phyloP scores from a whole-genome alignment of 2,113 vertebrate species.

The Conger conger region DNA sequence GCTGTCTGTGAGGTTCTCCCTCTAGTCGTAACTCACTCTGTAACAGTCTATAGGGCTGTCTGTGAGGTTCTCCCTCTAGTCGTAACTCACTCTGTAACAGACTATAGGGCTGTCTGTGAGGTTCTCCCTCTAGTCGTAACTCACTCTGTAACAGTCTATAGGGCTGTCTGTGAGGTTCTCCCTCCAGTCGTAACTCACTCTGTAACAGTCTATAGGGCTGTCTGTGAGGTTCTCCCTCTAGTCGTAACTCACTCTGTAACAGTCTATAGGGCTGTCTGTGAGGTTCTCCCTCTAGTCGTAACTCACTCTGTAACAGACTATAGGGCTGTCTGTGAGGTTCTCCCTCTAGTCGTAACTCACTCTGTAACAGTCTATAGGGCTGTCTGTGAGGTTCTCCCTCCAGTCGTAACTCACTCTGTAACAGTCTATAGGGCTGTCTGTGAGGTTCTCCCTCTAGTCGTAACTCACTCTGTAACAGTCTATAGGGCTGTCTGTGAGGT shows the following conservation, averaged over 20 bases:
- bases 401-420: constrained; percentile 52
- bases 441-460: constrained; percentile 37
- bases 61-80: constrained; percentile 33
- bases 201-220: constrained; percentile 50
- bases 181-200: constrained; percentile 48
- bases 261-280: constrained; percentile 36
- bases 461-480: constrained; percentile 55
- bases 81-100: constrained; percentile 55
- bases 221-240: constrained; percentile 25
- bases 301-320: constrained; percentile 53
- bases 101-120: constrained; percentile 32
- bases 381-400: constrained; percentile 25
- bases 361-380: constrained; percentile 51
- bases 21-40: constrained; percentile 49
- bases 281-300: constrained; percentile 44
- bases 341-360: constrained; percentile 47
- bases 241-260: constrained; percentile 56
- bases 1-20: constrained; percentile 24
- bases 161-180: constrained; percentile 27
- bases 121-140: constrained; percentile 48
- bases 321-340: constrained; percentile 35
- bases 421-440: constrained; percentile 44
- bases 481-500: constrained; percentile 35
- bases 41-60: constrained; percentile 48
- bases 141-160: constrained; percentile 54